Conservation (phyloP, 2,113 vertebrate genomes). For the Grammomys dolichurus region DNA sequence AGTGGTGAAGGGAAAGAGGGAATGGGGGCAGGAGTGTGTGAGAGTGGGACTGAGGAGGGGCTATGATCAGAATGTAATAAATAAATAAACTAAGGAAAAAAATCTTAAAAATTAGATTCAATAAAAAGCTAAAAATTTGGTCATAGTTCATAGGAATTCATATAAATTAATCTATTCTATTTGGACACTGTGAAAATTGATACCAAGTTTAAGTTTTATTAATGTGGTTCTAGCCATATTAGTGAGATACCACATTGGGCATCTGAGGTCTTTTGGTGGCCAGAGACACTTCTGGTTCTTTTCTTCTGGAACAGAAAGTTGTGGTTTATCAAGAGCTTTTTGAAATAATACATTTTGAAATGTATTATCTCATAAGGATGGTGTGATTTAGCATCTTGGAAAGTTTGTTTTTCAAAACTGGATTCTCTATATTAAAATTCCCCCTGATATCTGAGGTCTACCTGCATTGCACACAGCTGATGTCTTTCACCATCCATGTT, state of each 20-base stretch:
- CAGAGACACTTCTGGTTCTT: slow-evolving; percentile 64
- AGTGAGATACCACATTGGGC: neutral
- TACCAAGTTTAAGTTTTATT: neutral
- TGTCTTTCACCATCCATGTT: neutral
- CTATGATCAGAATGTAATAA: too few relatives aligned
- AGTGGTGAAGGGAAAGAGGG: too few relatives aligned
- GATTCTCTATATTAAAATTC: neutral
- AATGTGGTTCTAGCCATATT: neutral
- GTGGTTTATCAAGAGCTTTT: slow-evolving; percentile 44
- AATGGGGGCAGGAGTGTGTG: too few relatives aligned
- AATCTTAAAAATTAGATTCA: neutral
- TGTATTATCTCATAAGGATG: slow-evolving; percentile 46
- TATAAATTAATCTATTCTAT: neutral
- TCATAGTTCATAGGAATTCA: neutral
- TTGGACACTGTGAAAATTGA: neutral
- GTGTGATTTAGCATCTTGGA: slow-evolving; percentile 19
- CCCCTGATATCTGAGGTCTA: neutral
- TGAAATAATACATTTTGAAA: slow-evolving; percentile 33
- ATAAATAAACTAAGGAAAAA: too few relatives aligned
- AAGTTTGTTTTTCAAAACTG: slow-evolving; percentile 22
- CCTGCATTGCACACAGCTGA: neutral
- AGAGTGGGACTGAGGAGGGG: too few relatives aligned
- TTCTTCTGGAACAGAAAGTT: slow-evolving; percentile 56
- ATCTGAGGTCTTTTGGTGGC: slow-evolving; percentile 61
- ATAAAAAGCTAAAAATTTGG: neutral